Base-by-base conservation (phyloP, 1,140 invertebrate genomes). In the Eciton burchellii region DNA sequence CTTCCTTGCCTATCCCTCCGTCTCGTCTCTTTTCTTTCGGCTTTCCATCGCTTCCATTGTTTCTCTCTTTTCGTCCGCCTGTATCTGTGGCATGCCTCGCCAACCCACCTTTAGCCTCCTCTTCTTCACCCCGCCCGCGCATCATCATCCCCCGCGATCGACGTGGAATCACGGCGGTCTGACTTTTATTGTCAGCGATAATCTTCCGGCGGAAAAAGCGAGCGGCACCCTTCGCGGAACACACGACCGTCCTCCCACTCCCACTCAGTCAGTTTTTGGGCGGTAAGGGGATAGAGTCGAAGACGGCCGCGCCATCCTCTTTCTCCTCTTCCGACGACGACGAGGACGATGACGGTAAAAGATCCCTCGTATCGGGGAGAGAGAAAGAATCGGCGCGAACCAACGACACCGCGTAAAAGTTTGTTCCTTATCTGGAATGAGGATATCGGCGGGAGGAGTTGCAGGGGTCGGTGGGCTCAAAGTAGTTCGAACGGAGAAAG, bases 101-200 rank as follows among this genome's bases (percentile, higher is more conserved):
- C 2, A 49, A 29, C 43, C 74, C 24, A 57, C 71, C n/a, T 24
- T 35, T 35, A 35, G 35, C 70, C 68, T 2, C 19, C n/a, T 56
- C 4, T 6, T 16, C 5, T n/a, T 9, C 4, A 6, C n/a, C 52
- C n/a, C 52, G 45, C 57, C 16, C n/a, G n/a, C n/a, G n/a, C 26
- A 3, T 6, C 74, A 21, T 79, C 52, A 26, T 72, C 47, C 29
- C 54, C 41, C 19, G 24, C 49, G 72, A 84, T 89, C 82, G 66
- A 82, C 76, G 70, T 63, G 49, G 77, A 90, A 89, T 90, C 87
- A 85, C 87, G 60, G 47, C 82, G 77, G 63, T 73, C 84, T 84
- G 84, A 90, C 86, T 90, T 90, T 90, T 90, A 90, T 88, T 81
- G 83, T 86, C 83, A 35, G 65, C 81, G 85, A 87, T 90, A 90